Conservation (phyloP, 2,113 vertebrate species). For the Stictonetta naevosa region DNA sequence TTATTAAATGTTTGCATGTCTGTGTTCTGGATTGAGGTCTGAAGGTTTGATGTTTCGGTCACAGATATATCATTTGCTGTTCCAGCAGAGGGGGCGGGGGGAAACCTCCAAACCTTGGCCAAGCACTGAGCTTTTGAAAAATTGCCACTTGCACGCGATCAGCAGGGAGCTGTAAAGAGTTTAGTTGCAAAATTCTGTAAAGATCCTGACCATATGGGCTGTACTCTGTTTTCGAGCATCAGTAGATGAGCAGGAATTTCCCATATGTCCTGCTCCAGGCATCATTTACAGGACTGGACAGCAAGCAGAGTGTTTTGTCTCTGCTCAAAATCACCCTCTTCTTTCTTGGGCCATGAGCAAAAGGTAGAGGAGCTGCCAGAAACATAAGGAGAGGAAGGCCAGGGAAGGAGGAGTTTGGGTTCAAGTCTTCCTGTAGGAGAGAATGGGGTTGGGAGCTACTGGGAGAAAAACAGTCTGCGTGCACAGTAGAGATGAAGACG, state of each 20-base stretch:
- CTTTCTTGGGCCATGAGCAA: not conserved
- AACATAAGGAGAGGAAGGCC: not conserved
- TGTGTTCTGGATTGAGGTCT: not conserved
- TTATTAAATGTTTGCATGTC: slow-evolving; percentile 9
- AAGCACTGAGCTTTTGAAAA: slow-evolving; percentile 44
- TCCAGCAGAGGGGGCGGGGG: not conserved
- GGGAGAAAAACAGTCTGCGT: not conserved
- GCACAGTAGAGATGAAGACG: not conserved
- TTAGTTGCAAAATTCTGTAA: slow-evolving; percentile 57
- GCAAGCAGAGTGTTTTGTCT: not conserved
- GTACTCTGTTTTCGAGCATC: not conserved
- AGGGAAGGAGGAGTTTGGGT: not conserved
- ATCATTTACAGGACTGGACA: not conserved
- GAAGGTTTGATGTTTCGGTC: slow-evolving; percentile 37
- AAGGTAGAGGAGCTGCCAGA: not conserved
- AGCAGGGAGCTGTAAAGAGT: slow-evolving; percentile 49
- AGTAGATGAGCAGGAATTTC: slow-evolving; percentile 21
- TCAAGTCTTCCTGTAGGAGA: not conserved
- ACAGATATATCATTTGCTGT: slow-evolving; percentile 30
- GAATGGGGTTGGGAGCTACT: not conserved
- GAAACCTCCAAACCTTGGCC: not conserved
- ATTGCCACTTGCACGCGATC: slow-evolving; percentile 50
- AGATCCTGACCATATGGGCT: slow-evolving; percentile 53
- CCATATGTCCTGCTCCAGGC: not conserved
- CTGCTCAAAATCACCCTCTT: not conserved